Percentiles rank a stretch among this genome's conserved stretches.
These are phyloP conservation scores for Metridium senile DNA, from an alignment of 92 coral and sea anemone species.

Conservation along the genomic window DNA sequence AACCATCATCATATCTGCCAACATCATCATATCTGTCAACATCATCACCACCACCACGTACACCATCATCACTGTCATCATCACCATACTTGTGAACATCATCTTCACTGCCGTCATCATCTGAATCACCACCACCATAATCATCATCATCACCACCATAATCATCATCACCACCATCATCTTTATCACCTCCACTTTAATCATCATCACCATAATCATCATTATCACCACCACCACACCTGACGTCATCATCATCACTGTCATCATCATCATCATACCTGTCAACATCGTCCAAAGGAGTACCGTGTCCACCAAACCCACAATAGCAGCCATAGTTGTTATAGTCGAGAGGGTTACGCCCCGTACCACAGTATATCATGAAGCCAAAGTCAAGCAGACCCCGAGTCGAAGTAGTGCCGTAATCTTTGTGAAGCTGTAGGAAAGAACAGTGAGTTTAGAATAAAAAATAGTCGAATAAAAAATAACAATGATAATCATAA, in stretches of 20 bases:
- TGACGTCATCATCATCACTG: neutral
- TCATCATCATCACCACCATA: neutral
- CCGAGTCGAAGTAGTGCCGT: conserved; percentile 4
- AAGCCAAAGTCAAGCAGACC: conserved; percentile 31
- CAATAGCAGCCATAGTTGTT: conserved; percentile 67
- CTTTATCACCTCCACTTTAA: neutral
- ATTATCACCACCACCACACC: conserved; percentile 1
- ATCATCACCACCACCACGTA: too few relatives aligned
- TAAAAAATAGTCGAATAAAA: neutral
- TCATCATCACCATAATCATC: neutral
- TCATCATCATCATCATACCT: conserved; percentile 32
- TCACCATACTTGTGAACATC: too few relatives aligned
- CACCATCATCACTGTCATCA: too few relatives aligned
- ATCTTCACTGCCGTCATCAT: neutral
- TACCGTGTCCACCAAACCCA: conserved; percentile 54
- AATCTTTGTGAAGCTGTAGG: neutral
- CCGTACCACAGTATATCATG: conserved; percentile 56
- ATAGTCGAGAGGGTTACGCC: conserved; percentile 45
- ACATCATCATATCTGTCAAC: too few relatives aligned
- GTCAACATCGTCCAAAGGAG: conserved; percentile 59
- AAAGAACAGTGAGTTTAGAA: neutral
- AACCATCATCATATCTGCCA: too few relatives aligned
- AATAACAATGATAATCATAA: neutral
- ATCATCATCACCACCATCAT: conserved; percentile 2
- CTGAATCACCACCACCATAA: neutral